Evolutionary conservation across 2,888 invertebrate genomes (phyloP).

Genomic region (Taenaris catops): DNA sequence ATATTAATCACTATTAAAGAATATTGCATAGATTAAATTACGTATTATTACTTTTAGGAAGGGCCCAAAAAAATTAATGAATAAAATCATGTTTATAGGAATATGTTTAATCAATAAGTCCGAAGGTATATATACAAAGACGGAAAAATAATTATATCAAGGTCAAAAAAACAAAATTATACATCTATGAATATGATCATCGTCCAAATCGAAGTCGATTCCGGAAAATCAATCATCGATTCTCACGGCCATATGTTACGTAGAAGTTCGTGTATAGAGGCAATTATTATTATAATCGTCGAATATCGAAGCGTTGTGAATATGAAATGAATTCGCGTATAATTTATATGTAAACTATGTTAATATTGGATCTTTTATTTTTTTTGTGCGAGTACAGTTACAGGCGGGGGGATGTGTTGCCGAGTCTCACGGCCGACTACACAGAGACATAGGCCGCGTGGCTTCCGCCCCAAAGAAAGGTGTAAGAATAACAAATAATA

Average conservation of each 20-base stretch:
- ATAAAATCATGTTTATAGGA: no score
- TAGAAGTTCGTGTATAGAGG: slow-evolving; percentile 66
- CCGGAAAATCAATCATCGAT: slow-evolving; percentile 68
- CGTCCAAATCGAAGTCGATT: slow-evolving; percentile 35
- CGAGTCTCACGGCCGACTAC: slow-evolving; percentile 73
- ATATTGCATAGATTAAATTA: no score
- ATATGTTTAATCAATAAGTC: no score
- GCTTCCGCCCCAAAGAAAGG: slow-evolving; percentile 74
- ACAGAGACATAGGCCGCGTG: slow-evolving; percentile 75
- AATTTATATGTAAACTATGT: slow-evolving; percentile 79
- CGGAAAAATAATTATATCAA: slow-evolving; percentile 21
- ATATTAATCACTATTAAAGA: no score
- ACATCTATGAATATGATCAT: slow-evolving; percentile 18
- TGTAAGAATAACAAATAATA: slow-evolving; percentile 81
- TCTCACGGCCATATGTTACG: slow-evolving; percentile 76
- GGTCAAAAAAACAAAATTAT: slow-evolving; percentile 16
- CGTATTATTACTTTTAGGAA: no score
- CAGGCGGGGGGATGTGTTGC: slow-evolving; percentile 49
- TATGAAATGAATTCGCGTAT: slow-evolving; percentile 75
- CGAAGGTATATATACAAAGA: slow-evolving; percentile 2
- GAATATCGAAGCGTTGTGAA: slow-evolving; percentile 65
- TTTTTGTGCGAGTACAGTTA: slow-evolving; percentile 39
- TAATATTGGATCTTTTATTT: slow-evolving; percentile 70
- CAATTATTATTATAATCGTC: slow-evolving; percentile 75
- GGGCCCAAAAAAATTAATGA: no score